Base-by-base conservation (phyloP, 1,140 invertebrate species). In the Drosophila repleta region DNA sequence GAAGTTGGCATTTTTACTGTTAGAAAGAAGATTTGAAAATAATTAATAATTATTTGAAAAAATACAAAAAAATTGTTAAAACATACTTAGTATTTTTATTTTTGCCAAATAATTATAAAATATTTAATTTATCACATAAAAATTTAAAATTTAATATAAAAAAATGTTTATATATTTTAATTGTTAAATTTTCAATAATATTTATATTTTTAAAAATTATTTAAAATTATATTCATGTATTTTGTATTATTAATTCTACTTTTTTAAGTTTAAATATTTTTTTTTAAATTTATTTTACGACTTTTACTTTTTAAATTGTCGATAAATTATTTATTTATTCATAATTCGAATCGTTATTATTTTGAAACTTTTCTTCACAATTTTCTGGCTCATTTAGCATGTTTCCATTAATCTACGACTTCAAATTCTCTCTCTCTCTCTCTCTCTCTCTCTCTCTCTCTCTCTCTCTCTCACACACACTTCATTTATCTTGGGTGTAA, bases 401-500 rank as follows among this genome's bases (percentile, higher is more conserved):
- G 11, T 18, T 26, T 26, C 43, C 45, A 43, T 49, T 67, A 51
- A 60, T 67, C 17, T 43, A 4, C 11, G 17, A 68, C 56, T 63
- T 29, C 37, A 63, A 24, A 55, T 69, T 55, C 48, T 51, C 49
- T 46, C 24, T 15, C 24, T 15, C 24, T 4, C 39, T 32, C 15
- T 39, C n/a, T 11, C 15, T 11, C 41, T 26, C 21, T 6, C 6
- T 17, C 46, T 39, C 17, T 17, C 21, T 7, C 21, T 24, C n/a
- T 61, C 46, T n/a, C 13, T 11, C 21, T 15, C 43, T 43, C 26
- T 17, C 21, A 17, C 17, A 18, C 32, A 48, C 26, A 43, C 39
- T 17, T 3, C 20, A 57, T 48, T 52, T 53, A 21, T 74, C 18
- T 20, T 53, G 63, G 63, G 63, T 71, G 46, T 85, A 74, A 66